These are phyloP conservation scores for Gephyroberyx darwinii DNA, from an alignment of 2,797 vertebrate genomes.

Conservation along the genomic window DNA sequence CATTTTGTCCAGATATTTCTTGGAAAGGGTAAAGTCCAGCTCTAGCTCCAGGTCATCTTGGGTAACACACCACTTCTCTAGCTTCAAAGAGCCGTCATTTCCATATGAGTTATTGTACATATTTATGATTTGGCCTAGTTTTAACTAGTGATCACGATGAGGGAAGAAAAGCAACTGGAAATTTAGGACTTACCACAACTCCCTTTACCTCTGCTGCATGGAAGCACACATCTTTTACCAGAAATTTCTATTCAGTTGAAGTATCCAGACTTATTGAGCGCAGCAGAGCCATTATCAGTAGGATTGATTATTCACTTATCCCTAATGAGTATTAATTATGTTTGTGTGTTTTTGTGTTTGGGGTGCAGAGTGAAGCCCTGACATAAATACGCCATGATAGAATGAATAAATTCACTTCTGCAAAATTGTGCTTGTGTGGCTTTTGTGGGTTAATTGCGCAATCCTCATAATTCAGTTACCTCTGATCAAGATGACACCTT, in stretches of 20 bases:
- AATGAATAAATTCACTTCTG: constrained; percentile 23
- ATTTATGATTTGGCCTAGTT: constrained; percentile 26
- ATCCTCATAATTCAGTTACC: constrained; percentile 81
- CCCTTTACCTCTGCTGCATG: background rate
- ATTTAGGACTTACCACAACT: background rate
- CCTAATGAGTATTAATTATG: constrained; percentile 43
- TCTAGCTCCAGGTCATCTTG: constrained; percentile 38
- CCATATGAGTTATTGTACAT: constrained; percentile 31
- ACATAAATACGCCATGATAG: constrained; percentile 35
- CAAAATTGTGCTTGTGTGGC: background rate
- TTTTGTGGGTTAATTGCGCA: constrained; percentile 7
- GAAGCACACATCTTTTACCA: constrained; percentile 3
- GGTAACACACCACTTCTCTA: constrained; percentile 24
- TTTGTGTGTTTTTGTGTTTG: constrained; percentile 26
- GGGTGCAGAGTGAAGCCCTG: constrained; percentile 23
- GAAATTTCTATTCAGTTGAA: constrained; percentile 10
- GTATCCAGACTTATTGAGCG: constrained; percentile 15
- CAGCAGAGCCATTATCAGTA: constrained; percentile 26
- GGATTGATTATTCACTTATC: constrained; percentile 36
- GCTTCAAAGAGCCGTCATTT: constrained; percentile 35
- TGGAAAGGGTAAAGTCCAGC: constrained; percentile 32
- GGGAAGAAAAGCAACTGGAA: constrained; percentile 80
- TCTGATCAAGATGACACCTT: constrained; percentile 74
- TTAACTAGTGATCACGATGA: constrained; percentile 68
- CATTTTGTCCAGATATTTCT: constrained; percentile 29